Evolutionary conservation across 1,140 invertebrate genomes (phyloP).

Genomic region (Diprion similis): DNA sequence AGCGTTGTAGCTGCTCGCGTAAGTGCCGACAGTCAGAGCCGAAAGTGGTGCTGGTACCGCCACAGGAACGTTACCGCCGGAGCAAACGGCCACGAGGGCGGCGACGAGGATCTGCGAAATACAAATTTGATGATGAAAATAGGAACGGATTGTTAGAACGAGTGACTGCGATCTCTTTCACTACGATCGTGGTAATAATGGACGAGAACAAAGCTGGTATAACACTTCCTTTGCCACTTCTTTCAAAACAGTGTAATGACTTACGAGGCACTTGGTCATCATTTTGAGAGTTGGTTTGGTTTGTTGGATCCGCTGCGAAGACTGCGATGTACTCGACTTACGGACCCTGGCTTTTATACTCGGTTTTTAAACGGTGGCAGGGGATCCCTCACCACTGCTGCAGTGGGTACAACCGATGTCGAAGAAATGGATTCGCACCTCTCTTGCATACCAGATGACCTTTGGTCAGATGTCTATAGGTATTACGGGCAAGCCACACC

Average conservation of each 20-base stretch:
- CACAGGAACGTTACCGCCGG: conserved; percentile 48
- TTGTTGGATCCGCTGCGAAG: conserved; percentile 42
- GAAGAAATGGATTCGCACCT: conserved; percentile 30
- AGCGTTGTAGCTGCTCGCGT: conserved; percentile 68
- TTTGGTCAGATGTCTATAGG: conserved; percentile 14
- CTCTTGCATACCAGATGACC: conserved; percentile 40
- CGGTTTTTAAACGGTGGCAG: conserved; percentile 49
- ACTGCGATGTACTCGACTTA: conserved; percentile 52
- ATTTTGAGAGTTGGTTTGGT: conserved; percentile 58
- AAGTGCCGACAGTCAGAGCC: conserved; percentile 64
- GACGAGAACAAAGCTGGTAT: too few relatives aligned
- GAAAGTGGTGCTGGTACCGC: conserved; percentile 60
- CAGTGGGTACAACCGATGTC: conserved; percentile 24
- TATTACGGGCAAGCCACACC: too few relatives aligned
- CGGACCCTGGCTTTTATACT: conserved; percentile 44
- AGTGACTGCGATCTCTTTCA: neutral
- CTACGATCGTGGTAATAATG: too few relatives aligned
- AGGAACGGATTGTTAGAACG: neutral
- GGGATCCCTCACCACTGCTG: conserved; percentile 54
- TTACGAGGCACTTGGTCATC: conserved; percentile 66
- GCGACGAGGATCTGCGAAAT: conserved; percentile 60
- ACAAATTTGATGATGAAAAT: conserved; percentile 11
- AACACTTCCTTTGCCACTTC: neutral
- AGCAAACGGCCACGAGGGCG: conserved; percentile 53
- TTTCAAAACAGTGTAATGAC: conserved; percentile 36